phyloP scores from a whole-genome alignment of 2,888 invertebrate species.

The Galerucella nymphaeae region DNA sequence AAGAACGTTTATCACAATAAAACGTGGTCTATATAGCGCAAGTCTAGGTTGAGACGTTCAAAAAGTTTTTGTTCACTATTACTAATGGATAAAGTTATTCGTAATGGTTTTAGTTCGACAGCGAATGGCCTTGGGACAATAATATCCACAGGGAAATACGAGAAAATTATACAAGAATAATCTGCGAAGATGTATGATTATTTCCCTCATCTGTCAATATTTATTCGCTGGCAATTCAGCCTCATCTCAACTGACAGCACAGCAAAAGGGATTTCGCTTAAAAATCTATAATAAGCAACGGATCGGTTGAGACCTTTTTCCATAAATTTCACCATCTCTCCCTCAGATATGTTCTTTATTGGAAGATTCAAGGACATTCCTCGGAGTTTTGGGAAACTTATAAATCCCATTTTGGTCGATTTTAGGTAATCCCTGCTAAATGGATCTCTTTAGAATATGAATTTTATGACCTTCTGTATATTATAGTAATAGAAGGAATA shows the following conservation, averaged over 20 bases:
- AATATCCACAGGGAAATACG: neutral
- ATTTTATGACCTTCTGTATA: neutral
- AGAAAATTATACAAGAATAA: neutral
- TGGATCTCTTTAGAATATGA: constrained; percentile 4
- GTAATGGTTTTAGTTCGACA: neutral
- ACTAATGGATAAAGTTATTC: neutral
- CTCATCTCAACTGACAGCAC: too few relatives aligned
- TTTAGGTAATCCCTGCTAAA: neutral
- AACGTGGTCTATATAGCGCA: neutral
- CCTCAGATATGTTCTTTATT: neutral
- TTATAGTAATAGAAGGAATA: too few relatives aligned
- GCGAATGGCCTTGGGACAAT: neutral
- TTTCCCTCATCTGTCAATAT: too few relatives aligned
- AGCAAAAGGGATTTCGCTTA: too few relatives aligned
- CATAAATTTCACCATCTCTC: constrained; percentile 10
- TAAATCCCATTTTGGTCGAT: constrained; percentile 3
- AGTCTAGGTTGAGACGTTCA: neutral
- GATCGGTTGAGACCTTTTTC: neutral
- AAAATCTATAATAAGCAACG: neutral
- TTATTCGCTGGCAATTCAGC: too few relatives aligned
- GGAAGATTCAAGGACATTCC: constrained; percentile 11
- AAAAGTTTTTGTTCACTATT: neutral
- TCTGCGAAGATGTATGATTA: too few relatives aligned
- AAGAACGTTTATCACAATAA: neutral
- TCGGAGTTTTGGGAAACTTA: constrained; percentile 6